Base-by-base conservation (phyloP, 2,113 vertebrate species). In the Muscicapa adusta region DNA sequence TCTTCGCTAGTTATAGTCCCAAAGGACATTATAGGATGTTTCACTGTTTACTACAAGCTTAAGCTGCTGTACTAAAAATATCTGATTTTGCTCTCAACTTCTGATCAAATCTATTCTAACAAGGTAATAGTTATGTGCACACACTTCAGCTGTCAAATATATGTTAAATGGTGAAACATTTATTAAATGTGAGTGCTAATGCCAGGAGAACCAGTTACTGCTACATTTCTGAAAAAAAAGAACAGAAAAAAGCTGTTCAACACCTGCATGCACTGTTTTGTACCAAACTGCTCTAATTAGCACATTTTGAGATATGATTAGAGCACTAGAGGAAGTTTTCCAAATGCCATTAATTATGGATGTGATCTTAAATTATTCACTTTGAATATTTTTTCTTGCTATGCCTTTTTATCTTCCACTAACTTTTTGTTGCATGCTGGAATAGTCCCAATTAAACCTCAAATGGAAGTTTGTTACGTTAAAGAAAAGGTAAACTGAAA, bases 311-410 rank as follows among this genome's bases (percentile, higher is more conserved):
- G 77, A 96, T 97, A 91, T 96, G 96, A 98, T 98, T 97, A 97
- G 96, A 95, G 89, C 94, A 96, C 96, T 94, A 95, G 88, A 92
- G 97, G 96, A 98, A 97, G 94, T 83, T 56, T 94, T 97, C 96
- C 95, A 98, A 97, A 95, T 96, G 92, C 94, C 93, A 98, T 98
- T 98, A 98, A 98, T 97, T 98, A 98, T 97, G 94, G 91, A 98
- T 97, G 91, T 96, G 95, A 97, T 97, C 97, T 97, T 98, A 97
- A 98, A 98, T 98, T 97, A 98, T 97, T 98, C 97, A 97, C 96
- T 97, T 96, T 93, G 96, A 97, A 96, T 98, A 95, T 97, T 94
- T 97, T 91, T 78, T 75, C 94, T 94, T 96, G 83, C 88, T 97
- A 79, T 95, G 88, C 53, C 83, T 96, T 98, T 98, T 97, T 96